These are phyloP conservation scores for Leptinotarsa haldemani DNA, from an alignment of 2,888 invertebrate species.

Conservation along the genomic window DNA sequence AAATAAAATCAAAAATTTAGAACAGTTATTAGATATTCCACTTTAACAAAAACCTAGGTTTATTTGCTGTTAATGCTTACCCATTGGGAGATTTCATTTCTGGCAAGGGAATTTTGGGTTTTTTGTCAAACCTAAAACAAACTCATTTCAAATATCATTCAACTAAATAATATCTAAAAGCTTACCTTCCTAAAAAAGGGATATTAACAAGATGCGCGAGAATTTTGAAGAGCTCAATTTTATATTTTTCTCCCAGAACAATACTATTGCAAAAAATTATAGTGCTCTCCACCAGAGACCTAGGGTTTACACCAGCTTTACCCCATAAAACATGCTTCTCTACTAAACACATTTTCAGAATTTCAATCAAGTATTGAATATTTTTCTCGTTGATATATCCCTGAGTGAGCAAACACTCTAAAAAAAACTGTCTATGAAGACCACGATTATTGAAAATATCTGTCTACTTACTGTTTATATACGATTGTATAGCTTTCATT, in stretches of 20 bases:
- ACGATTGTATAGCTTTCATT: constrained; percentile 65
- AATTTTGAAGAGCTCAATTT: constrained; percentile 64
- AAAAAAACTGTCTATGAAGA: constrained; percentile 28
- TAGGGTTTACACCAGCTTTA: constrained; percentile 49
- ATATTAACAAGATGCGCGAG: constrained; percentile 64
- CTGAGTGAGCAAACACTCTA: constrained; percentile 48
- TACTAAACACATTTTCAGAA: constrained; percentile 49
- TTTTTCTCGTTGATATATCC: constrained; percentile 45
- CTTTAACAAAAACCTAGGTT: not conserved
- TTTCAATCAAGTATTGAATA: constrained; percentile 46
- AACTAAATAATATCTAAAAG: not conserved
- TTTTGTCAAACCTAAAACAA: constrained; percentile 42
- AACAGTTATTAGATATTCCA: too few relatives aligned
- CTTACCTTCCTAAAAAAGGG: not conserved
- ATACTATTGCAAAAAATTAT: constrained; percentile 46
- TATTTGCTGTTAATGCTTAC: not conserved
- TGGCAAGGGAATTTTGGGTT: not conserved
- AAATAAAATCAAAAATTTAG: not conserved
- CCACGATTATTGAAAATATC: constrained; percentile 13
- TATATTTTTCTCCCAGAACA: constrained; percentile 45
- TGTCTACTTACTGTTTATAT: constrained; percentile 66
- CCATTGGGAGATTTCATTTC: constrained; percentile 4
- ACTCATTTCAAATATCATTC: constrained; percentile 26
- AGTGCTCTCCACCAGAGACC: constrained; percentile 46
- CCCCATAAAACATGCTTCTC: constrained; percentile 51